Conservation (phyloP, 2,797 vertebrate species). For the Hippopotamyrus pictus region DNA sequence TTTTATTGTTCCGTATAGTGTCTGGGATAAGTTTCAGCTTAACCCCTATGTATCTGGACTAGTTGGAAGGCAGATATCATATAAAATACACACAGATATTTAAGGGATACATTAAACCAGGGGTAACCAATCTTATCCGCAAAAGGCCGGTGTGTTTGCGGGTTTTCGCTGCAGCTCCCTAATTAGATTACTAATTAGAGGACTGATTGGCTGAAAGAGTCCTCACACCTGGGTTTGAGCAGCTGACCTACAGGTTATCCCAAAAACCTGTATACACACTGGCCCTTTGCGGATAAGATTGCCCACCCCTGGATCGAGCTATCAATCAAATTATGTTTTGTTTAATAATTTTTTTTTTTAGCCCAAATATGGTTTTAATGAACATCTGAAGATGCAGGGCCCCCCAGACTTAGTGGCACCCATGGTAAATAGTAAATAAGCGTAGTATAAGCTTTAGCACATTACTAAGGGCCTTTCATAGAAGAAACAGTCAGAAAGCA, state of each 20-base stretch:
- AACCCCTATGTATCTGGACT: background rate
- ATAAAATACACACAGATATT: background rate
- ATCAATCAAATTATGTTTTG: background rate
- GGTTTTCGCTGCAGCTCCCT: too few relatives aligned
- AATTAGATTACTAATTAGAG: too few relatives aligned
- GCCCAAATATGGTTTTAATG: background rate
- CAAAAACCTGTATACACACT: too few relatives aligned
- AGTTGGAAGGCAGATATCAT: background rate
- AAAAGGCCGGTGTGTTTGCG: too few relatives aligned
- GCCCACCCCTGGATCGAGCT: too few relatives aligned
- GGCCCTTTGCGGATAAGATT: too few relatives aligned
- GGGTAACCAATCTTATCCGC: too few relatives aligned
- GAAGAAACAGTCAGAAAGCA: background rate
- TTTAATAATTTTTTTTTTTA: background rate
- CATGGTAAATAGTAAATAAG: background rate
- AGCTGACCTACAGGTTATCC: too few relatives aligned
- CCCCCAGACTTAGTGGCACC: background rate
- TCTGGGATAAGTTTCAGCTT: background rate
- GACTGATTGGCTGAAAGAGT: too few relatives aligned
- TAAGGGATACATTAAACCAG: background rate
- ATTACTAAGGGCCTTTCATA: background rate
- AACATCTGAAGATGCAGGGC: background rate
- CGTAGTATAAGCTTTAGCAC: background rate
- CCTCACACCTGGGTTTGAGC: too few relatives aligned
- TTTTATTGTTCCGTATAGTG: background rate